Evolutionary conservation across 1,140 invertebrate species (phyloP), one percentile per base, ranked within the genome.

Genomic region (Himalopsyche phryganea): DNA sequence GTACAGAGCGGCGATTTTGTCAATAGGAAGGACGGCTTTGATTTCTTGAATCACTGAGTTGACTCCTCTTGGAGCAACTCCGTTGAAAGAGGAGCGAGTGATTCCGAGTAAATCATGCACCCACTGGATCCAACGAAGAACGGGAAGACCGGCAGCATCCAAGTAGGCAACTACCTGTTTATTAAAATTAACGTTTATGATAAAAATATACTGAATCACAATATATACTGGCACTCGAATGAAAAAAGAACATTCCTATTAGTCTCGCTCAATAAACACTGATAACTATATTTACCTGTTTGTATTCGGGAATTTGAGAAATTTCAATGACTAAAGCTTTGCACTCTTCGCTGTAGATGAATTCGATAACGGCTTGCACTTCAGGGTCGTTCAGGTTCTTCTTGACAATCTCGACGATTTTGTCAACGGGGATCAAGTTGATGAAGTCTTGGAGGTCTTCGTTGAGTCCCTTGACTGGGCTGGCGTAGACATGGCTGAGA

Each of bases 1-100:
- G 23, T 33, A 49, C 1, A 49, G 28, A 1, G 47, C 47, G 5
- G 11, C 17, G 47, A 49, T 49, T 13, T 32, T 13, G 7, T 32
- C 47, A 4, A n/a, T 6, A 13, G 20, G 23, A 18, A 49, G 47
- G 20, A 35, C n/a, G 5, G 23, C 47, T 35, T 33, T 33, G 47
- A 49, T 49, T 14, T 49, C 19, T 35, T 49, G 47, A 28, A 49
- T 6, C 20, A 49, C 13, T 15, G 1, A 19, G 28, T 49, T 33
- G 6, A 49, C 20, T n/a, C 28, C 28, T 23, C 47, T 28, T 5
- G 47, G 10, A 15, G 47, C 11, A n/a, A 33, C 9, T 10, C 18
- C n/a, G n/a, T n/a, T 15, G 28, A 13, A 11, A 11, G 17, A 19
- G 18, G n/a, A n/a, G 18, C 44, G 44, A n/a, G 14, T 19, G 18